These are phyloP conservation scores for Edolisoma coerulescens DNA, from an alignment of 2,113 vertebrate species.

Conservation along the genomic window DNA sequence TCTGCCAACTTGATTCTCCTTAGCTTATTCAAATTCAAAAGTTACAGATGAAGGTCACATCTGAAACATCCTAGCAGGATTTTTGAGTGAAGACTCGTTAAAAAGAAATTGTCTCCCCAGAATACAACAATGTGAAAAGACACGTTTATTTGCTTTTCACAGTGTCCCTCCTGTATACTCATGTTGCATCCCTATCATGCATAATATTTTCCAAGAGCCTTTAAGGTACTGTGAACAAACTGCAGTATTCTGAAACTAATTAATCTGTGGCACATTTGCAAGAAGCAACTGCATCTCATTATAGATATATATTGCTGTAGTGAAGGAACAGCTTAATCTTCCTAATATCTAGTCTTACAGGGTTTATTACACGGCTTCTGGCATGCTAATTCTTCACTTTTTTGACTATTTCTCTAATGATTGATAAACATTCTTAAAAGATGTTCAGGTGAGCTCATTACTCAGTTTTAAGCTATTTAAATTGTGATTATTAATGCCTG, in stretches of 20 bases:
- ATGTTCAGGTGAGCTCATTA: neutral
- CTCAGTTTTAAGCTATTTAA: neutral
- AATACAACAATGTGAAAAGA: neutral
- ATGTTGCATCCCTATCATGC: neutral
- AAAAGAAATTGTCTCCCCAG: neutral
- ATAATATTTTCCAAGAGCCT: neutral
- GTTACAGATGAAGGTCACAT: neutral
- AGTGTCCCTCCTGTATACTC: neutral
- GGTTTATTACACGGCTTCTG: constrained; percentile 14
- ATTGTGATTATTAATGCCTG: neutral
- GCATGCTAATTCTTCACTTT: constrained; percentile 30
- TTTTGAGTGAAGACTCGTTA: neutral
- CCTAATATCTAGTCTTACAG: constrained; percentile 26
- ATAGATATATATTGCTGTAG: constrained; percentile 21
- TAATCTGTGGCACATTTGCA: constrained; percentile 29
- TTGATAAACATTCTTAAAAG: neutral
- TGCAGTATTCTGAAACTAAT: constrained; percentile 29
- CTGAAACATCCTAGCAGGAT: neutral
- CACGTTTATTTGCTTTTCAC: neutral
- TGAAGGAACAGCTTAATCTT: constrained; percentile 39
- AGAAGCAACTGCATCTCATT: constrained; percentile 41
- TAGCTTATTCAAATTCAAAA: neutral
- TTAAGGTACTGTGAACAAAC: constrained; percentile 19
- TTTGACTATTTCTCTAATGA: constrained; percentile 7
- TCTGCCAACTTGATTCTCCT: neutral